Evolutionary conservation across 2,797 vertebrate genomes (phyloP).

Genomic region (Fratercula arctica): DNA sequence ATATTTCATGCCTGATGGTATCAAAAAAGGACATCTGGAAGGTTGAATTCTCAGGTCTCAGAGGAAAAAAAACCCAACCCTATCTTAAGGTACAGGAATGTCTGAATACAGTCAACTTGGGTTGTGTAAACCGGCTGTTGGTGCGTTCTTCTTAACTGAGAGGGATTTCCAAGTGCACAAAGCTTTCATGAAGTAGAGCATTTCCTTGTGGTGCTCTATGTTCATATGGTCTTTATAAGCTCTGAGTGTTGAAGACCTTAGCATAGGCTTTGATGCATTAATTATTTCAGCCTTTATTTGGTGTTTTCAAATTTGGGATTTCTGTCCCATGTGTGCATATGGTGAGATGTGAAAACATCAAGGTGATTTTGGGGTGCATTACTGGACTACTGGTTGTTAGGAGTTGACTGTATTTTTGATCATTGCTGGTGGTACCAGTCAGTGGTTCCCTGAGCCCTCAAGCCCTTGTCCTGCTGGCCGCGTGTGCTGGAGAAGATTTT

Average conservation of each 20-base stretch:
- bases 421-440: neutral
- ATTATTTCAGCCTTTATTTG: neutral
- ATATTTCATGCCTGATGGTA: neutral
- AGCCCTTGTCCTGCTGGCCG: neutral
- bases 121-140: neutral
- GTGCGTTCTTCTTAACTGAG: neutral
- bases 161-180: neutral
- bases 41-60: neutral
- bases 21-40: neutral
- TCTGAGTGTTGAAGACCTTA: neutral
- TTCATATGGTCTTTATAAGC: neutral
- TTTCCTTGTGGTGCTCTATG: neutral
- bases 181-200: neutral
- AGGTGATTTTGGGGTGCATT: neutral
- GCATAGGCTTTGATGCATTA: neutral
- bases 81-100: neutral
- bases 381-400: neutral
- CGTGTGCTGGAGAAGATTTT: neutral
- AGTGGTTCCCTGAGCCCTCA: neutral
- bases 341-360: neutral
- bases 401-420: neutral
- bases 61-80: neutral
- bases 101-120: neutral
- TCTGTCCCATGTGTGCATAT: neutral
- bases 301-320: neutral